Base-by-base conservation (phyloP, 2,113 vertebrate genomes). In the rabbit (Oryctolagus cuniculus) region DNA sequence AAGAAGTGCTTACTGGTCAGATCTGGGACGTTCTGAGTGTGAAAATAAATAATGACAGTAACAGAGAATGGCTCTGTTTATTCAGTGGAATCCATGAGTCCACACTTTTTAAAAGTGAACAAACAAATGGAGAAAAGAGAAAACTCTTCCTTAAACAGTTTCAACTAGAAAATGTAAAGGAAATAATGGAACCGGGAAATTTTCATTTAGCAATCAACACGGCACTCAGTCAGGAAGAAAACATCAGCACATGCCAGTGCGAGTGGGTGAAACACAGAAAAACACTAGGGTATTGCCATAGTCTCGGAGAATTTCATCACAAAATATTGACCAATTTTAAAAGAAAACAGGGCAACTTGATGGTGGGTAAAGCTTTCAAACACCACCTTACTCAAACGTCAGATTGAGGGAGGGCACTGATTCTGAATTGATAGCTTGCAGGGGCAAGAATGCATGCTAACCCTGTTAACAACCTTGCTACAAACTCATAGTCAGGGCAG, bases 141-240 rank as follows among this genome's bases (percentile, higher is more conserved):
- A 78, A 89, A 34, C n/a, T 91, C 13, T 94, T 75, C 51, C 16
- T 77, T 44, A 44, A n/a, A 86, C 69, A 75, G 91, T 94, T 89
- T 96, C 82, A 90, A 29, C 73, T 84, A 88, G 66, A 51, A 88
- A 55, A 49, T 80, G 8, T 24, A 88, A 63, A 38, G 38, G 34
- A 92, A 92, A 74, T 61, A 7, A 85, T 44, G 17, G 53, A 63
- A 87, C 36, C 34, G 79, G 78, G 55, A 79, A 63, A 55, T 38
- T 74, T 74, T 72, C 15, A 69, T 74, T 88, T 88, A 67, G 49
- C 31, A 25, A 64, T 49, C n/a, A 87, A 29, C 21, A 55, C 2
- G 85, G 29, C 11, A 58, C 34, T 58, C 69, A 70, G 63, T 90
- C 34, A 89, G 70, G 17, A 17, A 58, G 82, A 86, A 85, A 29